Percentiles rank a stretch among this genome's conserved stretches.
These are phyloP conservation scores for Neotoxoptera formosana DNA, from an alignment of 1,140 invertebrate species.

Conservation along the genomic window DNA sequence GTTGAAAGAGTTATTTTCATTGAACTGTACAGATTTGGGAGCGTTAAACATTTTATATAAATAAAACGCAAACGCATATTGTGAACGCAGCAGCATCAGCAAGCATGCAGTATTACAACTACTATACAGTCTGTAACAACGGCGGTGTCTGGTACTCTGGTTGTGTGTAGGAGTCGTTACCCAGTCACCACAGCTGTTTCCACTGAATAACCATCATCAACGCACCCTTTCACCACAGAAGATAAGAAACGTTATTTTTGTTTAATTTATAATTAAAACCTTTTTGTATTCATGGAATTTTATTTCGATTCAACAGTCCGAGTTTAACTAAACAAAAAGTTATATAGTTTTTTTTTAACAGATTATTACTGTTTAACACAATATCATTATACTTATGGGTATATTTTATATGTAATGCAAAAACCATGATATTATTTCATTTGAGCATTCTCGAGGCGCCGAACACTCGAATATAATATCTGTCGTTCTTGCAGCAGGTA, in stretches of 20 bases:
- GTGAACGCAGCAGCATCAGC: neutral
- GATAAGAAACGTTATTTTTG: constrained; percentile 47
- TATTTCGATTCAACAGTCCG: neutral
- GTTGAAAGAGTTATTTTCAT: neutral
- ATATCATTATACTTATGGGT: neutral
- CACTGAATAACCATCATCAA: constrained; percentile 15
- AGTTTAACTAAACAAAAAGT: neutral
- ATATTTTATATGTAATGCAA: neutral
- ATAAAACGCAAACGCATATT: constrained; percentile 41
- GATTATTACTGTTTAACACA: neutral
- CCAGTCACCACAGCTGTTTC: constrained; percentile 39
- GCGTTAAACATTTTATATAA: constrained; percentile 37
- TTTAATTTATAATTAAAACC: constrained; percentile 11
- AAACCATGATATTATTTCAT: neutral
- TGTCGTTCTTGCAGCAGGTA: neutral
- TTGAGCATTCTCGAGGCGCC: neutral
- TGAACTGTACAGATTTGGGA: neutral
- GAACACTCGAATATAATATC: neutral
- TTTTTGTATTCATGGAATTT: neutral
- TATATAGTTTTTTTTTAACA: neutral
- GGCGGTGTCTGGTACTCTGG: constrained; percentile 32
- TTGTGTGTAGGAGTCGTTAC: constrained; percentile 46
- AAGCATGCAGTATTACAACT: neutral
- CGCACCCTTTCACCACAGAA: neutral
- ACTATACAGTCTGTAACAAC: too few species aligned